A percentile compares a stretch with the other conserved stretches of the same genome.
These are phyloP conservation scores for Gymnodraco acuticeps DNA, from an alignment of 2,797 vertebrate species.

Conservation along the genomic window DNA sequence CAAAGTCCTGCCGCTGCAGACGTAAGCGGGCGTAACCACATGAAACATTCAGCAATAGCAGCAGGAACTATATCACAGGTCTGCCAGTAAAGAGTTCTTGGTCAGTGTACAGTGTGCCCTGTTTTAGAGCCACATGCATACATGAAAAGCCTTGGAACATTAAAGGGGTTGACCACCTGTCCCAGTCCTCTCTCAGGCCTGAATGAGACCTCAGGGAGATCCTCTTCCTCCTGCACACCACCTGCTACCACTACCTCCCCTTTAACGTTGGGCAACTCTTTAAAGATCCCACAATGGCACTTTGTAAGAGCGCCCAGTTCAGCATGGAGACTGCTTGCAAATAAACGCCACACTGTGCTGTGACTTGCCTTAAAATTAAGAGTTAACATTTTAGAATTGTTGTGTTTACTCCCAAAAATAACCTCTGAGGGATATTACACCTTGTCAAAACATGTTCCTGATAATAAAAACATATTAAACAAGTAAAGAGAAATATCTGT, in stretches of 20 bases:
- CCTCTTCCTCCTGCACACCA: slow-evolving; percentile 76
- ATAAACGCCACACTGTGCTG: slow-evolving; percentile 42
- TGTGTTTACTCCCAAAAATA: slow-evolving; percentile 29
- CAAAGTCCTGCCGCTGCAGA: slow-evolving; percentile 46
- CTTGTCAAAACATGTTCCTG: slow-evolving; percentile 8
- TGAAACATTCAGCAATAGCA: slow-evolving; percentile 64
- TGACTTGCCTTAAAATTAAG: slow-evolving; percentile 41
- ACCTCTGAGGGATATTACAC: slow-evolving; percentile 19
- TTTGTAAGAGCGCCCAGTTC: slow-evolving; percentile 68
- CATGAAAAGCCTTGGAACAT: slow-evolving; percentile 80
- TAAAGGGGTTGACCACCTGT: slow-evolving; percentile 84
- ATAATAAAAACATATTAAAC: slow-evolving; percentile 14
- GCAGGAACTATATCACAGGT: slow-evolving; percentile 63
- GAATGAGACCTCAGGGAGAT: slow-evolving; percentile 80
- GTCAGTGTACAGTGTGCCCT: slow-evolving; percentile 58
- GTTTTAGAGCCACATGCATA: slow-evolving; percentile 71
- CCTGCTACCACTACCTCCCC: slow-evolving; percentile 74
- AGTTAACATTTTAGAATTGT: slow-evolving; percentile 15
- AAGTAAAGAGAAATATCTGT: slow-evolving; percentile 23
- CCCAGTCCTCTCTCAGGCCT: slow-evolving; percentile 72
- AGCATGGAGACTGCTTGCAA: slow-evolving; percentile 53
- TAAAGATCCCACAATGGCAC: slow-evolving; percentile 72
- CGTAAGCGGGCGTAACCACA: slow-evolving; percentile 59
- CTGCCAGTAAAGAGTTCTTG: slow-evolving; percentile 69
- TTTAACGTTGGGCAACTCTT: slow-evolving; percentile 74